phyloP scores from a whole-genome alignment of 2,888 invertebrate genomes.

The Drosophila macrothrix region DNA sequence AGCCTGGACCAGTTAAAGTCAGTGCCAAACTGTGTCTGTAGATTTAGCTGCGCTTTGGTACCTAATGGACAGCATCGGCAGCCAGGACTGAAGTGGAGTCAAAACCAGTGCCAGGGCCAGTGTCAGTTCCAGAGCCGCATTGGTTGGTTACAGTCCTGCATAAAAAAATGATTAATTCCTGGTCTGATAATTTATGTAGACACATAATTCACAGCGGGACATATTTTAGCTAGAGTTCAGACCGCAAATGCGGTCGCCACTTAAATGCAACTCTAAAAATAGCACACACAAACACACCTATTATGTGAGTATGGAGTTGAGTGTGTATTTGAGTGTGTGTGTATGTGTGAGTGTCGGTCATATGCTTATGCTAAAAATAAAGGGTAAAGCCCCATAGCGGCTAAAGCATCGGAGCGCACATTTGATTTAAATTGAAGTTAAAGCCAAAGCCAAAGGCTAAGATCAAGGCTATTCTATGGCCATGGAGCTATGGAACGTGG shows the following conservation, averaged over 20 bases:
- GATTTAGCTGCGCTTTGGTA: slow-evolving; percentile 55
- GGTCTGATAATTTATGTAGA: slow-evolving; percentile 82
- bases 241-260: slow-evolving; percentile 71
- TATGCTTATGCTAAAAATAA: slow-evolving; percentile 75
- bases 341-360: slow-evolving; percentile 62
- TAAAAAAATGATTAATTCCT: slow-evolving; percentile 82
- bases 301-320: neutral
- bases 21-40: slow-evolving; percentile 51
- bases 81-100: slow-evolving; percentile 29
- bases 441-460: slow-evolving; percentile 47
- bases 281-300: slow-evolving; percentile 45
- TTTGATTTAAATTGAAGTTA: slow-evolving; percentile 80
- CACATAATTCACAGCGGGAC: slow-evolving; percentile 82
- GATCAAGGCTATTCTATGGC: slow-evolving; percentile 70
- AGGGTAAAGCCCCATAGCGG: slow-evolving; percentile 54
- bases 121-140: slow-evolving; percentile 26
- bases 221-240: slow-evolving; percentile 79
- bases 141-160: slow-evolving; percentile 61
- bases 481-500: slow-evolving; percentile 51
- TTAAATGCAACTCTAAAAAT: slow-evolving; percentile 75
- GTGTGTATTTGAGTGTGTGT: slow-evolving; percentile 9
- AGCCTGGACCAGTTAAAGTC: slow-evolving; percentile 42
- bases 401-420: slow-evolving; percentile 70
- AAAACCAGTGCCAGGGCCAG: slow-evolving; percentile 11
- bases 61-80: slow-evolving; percentile 64